A percentile compares a stretch with the other conserved stretches of the same genome.
Conservation (phyloP, 2,113 vertebrate species). For the Coreoperca whiteheadi region DNA sequence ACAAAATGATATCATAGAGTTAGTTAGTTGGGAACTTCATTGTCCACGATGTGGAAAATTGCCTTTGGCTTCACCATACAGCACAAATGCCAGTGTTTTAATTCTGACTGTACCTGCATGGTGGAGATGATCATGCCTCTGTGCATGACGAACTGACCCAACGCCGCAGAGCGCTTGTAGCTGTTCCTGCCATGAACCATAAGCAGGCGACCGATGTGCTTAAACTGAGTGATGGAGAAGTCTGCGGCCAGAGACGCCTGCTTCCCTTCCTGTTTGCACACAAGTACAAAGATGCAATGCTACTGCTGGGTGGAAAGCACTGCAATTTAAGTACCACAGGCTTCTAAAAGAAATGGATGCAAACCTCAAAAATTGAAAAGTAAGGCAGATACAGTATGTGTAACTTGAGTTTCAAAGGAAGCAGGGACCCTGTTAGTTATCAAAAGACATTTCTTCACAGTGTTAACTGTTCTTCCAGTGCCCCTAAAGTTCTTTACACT, state of each 20-base stretch:
- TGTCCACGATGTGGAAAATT: background rate
- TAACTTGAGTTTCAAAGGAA: background rate
- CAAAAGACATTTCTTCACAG: background rate
- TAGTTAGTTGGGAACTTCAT: background rate
- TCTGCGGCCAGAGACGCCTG: slow-evolving; percentile 98
- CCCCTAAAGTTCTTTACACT: background rate
- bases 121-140: slow-evolving; percentile 98
- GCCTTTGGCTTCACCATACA: slow-evolving; percentile 1
- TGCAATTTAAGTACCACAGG: no score
- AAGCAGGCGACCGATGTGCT: slow-evolving; percentile 93
- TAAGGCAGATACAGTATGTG: background rate
- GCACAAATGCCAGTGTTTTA: background rate
- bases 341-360: background rate
- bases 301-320: background rate
- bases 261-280: slow-evolving; percentile 89
- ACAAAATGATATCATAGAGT: background rate
- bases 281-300: background rate
- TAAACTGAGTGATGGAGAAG: slow-evolving; percentile 97
- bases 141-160: slow-evolving; percentile 99
- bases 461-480: background rate
- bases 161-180: slow-evolving; percentile 96
- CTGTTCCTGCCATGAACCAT: slow-evolving; percentile 98
- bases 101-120: slow-evolving; percentile 90
- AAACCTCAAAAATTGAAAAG: background rate
- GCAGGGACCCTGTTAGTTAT: background rate